A percentile compares a stretch with the other conserved stretches of the same genome.
Conservation (phyloP, 2,797 vertebrate genomes). For the Alauda arvensis region DNA sequence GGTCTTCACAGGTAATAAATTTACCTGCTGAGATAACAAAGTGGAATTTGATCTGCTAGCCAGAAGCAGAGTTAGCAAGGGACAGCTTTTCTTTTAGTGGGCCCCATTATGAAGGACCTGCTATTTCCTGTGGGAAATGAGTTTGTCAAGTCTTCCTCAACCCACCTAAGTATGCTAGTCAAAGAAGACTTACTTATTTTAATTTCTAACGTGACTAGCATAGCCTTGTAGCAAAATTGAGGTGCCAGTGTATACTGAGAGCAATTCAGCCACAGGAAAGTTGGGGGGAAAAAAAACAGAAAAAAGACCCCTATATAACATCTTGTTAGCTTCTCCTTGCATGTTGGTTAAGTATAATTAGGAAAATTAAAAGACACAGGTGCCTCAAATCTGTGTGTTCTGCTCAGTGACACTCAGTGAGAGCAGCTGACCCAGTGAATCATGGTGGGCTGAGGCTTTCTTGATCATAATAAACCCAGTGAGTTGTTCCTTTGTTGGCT, state of each 20-base stretch:
- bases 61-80: background rate
- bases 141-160: background rate
- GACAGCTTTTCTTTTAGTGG: background rate
- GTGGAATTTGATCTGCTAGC: background rate
- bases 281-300: fast-evolving
- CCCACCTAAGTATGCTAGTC: background rate
- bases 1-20: background rate
- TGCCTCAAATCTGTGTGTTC: background rate
- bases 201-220: background rate
- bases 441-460: background rate
- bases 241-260: background rate
- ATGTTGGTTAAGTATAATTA: background rate
- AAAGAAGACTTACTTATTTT: background rate
- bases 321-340: background rate
- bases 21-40: background rate
- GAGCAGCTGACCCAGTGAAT: background rate
- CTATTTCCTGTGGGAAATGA: background rate
- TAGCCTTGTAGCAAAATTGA: background rate
- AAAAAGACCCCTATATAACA: fast-evolving
- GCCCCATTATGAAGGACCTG: background rate
- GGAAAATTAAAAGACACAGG: background rate
- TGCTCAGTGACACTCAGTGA: background rate
- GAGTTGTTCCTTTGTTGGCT: background rate
- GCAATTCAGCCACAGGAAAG: background rate
- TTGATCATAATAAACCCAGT: background rate